A percentile compares a stretch with the other conserved stretches of the same genome.
Conservation (phyloP, 2,888 invertebrate species). For the Melieria omissa region DNA sequence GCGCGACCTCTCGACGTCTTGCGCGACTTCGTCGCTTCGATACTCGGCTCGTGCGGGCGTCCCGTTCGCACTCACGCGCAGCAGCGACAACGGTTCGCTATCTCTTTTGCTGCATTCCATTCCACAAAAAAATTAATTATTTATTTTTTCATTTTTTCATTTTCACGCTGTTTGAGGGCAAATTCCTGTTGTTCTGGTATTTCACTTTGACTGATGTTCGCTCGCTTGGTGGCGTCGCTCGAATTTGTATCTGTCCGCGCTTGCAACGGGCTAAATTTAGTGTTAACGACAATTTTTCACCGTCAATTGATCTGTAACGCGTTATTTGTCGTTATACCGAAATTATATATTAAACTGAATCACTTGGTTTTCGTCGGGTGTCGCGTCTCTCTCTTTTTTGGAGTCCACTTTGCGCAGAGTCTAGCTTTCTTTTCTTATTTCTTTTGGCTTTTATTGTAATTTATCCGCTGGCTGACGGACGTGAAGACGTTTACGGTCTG, state of each 20-base stretch:
- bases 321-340: not conserved
- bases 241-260: slow-evolving; percentile 2
- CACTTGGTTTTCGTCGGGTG: not conserved
- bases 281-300: not conserved
- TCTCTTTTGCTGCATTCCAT: slow-evolving; percentile 62
- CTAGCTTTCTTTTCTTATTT: slow-evolving; percentile 5
- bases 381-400: not conserved
- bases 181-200: slow-evolving; percentile 33
- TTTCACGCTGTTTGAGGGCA: slow-evolving; percentile 28
- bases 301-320: slow-evolving; percentile 3
- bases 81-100: slow-evolving; percentile 43
- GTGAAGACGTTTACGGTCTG: slow-evolving; percentile 44
- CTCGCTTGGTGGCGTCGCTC: not conserved
- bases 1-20: not conserved
- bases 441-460: not conserved
- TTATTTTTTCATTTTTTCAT: slow-evolving; percentile 35
- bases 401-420: not conserved
- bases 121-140: slow-evolving; percentile 51
- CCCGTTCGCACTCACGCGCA: slow-evolving; percentile 43
- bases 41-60: slow-evolving; percentile 36
- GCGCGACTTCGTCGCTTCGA: slow-evolving; percentile 21
- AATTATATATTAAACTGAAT: not conserved
- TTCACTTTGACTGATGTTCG: slow-evolving; percentile 19
- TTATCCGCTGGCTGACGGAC: slow-evolving; percentile 1
- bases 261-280: not conserved